Percentiles rank a stretch among this genome's conserved stretches.
Evolutionary conservation across 2,888 invertebrate genomes (phyloP).

Genomic region (Pristionchus maxplancki): DNA sequence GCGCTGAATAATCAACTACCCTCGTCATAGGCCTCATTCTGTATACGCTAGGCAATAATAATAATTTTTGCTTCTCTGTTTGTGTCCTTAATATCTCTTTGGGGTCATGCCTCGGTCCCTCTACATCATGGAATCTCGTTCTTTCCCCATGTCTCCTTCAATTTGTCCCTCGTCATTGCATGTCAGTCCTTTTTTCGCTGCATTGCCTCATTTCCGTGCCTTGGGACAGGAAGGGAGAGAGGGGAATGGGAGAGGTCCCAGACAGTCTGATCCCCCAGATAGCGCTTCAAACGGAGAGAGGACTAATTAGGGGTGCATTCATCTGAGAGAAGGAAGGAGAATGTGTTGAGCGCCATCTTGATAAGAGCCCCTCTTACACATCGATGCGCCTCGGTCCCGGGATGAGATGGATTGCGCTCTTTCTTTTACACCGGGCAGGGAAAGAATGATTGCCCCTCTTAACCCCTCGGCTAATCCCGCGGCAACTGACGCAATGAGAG

Average conservation of each 20-base stretch:
- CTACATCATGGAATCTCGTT: not conserved
- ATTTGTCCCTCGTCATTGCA: not conserved
- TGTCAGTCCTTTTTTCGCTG: not conserved
- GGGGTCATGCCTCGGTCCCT: too few relatives aligned
- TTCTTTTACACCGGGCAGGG: not conserved
- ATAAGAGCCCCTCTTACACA: not conserved
- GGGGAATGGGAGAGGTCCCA: not conserved
- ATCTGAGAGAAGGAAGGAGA: not conserved
- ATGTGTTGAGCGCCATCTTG: not conserved
- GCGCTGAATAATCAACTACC: not conserved
- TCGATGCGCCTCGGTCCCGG: not conserved
- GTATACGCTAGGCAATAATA: too few relatives aligned
- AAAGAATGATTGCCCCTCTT: conserved; percentile 20
- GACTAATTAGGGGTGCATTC: not conserved
- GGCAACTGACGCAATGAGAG: not conserved
- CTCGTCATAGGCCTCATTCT: not conserved
- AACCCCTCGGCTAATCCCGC: not conserved
- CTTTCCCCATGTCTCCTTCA: not conserved
- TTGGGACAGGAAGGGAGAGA: not conserved
- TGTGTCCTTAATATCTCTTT: too few relatives aligned
- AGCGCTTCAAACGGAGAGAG: not conserved
- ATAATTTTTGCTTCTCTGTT: too few relatives aligned
- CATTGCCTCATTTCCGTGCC: not conserved
- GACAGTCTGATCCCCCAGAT: too few relatives aligned
- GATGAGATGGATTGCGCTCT: not conserved